Base-by-base conservation (phyloP, 2,113 vertebrate species). In the Barnardius zonarius region DNA sequence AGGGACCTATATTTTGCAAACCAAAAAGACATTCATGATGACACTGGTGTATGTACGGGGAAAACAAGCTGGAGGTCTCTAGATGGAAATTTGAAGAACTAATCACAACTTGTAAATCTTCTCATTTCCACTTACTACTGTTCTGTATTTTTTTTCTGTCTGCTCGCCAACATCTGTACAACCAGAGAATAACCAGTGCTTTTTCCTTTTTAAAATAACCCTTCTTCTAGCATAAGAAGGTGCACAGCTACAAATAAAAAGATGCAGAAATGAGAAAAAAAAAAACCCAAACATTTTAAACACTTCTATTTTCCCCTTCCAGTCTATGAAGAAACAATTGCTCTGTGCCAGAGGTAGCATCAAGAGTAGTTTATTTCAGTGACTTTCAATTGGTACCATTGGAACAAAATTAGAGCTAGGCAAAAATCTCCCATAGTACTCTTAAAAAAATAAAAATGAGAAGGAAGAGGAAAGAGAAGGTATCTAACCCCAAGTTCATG, bases 1-100 rank as follows among this genome's bases (percentile, higher is more conserved):
- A 25, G 25, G 44, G 61, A 48, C 44, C 33, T 2, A 0, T 46
- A 33, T 89, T 91, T 83, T 83, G 55, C 61, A 63, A 46, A 67
- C 24, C 22, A 35, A 51, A 90, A 83, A 16, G 33, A 31, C 2
- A 17, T 49, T 35, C 13, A 11, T 19, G 35, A 25, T 51, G 51
- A 59, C 11, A 59, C 5, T 6, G 3, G 46, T 2, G 0, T 37
- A 6, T 10, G 5, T 67, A 7, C 11, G 9, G 33, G 44, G 27
- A 79, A 46, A 79, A 70, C 5, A 48, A 86, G 7, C 14, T 83
- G 62, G 43, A 82, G 33, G 16, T 63, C 30, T 78, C 37, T 55
- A 35, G 17, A 17, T 44, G 37, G 54, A 76, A 83, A 62, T 48
- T 35, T 23, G 41, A 84, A 80, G 48, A 91, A 23, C 28, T 77